These are phyloP conservation scores for Guaruba guarouba DNA, from an alignment of 2,113 vertebrate genomes.

Conservation along the genomic window DNA sequence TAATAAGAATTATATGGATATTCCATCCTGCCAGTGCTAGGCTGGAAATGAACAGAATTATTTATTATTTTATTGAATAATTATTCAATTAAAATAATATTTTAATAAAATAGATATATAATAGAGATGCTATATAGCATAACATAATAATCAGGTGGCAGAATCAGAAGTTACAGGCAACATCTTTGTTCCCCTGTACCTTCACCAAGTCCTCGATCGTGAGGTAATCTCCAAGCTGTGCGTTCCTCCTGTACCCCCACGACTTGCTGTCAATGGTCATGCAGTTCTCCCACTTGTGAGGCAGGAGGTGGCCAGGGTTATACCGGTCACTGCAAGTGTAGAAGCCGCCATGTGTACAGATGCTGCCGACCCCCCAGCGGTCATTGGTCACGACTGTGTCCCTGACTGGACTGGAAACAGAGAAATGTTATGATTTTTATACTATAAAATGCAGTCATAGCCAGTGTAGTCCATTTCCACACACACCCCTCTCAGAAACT, in stretches of 20 bases:
- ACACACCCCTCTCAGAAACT: background rate
- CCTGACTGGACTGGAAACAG: constrained; percentile 83
- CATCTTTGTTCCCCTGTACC: constrained; percentile 58
- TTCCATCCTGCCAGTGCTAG: background rate
- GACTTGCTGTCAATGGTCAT: constrained; percentile 89
- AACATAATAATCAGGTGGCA: background rate
- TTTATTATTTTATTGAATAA: background rate
- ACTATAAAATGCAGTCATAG: fast-evolving
- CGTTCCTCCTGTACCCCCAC: constrained; percentile 90
- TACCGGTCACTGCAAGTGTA: constrained; percentile 92
- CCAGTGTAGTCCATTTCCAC: background rate
- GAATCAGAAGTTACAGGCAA: background rate
- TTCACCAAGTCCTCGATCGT: constrained; percentile 80
- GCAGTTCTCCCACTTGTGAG: constrained; percentile 97
- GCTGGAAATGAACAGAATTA: background rate
- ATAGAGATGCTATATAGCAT: fast-evolving
- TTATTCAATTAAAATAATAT: background rate
- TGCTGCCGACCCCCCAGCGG: constrained; percentile 85
- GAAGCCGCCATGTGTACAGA: constrained; percentile 89
- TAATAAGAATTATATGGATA: background rate
- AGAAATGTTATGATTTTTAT: background rate
- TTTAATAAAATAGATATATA: fast-evolving
- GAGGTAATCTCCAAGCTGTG: constrained; percentile 82
- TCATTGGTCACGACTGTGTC: constrained; percentile 94
- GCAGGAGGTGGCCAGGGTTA: constrained; percentile 86